Percentiles rank a stretch among this genome's conserved stretches.
Conservation (phyloP, 2,797 vertebrate species). For the Arnoldichthys spilopterus region DNA sequence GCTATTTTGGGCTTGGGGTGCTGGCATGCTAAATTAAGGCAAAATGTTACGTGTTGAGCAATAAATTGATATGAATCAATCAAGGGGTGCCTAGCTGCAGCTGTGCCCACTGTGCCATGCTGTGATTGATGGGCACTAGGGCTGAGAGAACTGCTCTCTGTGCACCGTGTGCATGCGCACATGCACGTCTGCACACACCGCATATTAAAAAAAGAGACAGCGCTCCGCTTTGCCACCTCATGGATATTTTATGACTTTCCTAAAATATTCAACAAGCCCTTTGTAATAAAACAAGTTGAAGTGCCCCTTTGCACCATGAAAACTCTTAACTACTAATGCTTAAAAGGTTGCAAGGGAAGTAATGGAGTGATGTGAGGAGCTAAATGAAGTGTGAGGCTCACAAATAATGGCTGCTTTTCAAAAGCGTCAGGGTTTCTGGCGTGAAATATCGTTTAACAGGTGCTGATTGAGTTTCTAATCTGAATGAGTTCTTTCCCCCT, state of each 20-base stretch:
- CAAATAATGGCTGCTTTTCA: constrained; percentile 40
- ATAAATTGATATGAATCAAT: constrained; percentile 79
- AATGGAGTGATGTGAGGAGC: constrained; percentile 25
- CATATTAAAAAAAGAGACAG: constrained; percentile 32
- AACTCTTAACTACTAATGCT: constrained; percentile 33
- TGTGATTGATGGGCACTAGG: constrained; percentile 72
- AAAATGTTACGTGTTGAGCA: constrained; percentile 74
- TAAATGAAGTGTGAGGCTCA: constrained; percentile 38
- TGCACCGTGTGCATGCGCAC: constrained; percentile 47
- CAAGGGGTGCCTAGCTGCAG: constrained; percentile 71
- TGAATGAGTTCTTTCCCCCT: constrained; percentile 17
- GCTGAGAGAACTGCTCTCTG: constrained; percentile 59
- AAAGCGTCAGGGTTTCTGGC: background rate
- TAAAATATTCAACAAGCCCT: constrained; percentile 55
- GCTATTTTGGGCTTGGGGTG: constrained; percentile 53
- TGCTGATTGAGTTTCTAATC: constrained; percentile 30
- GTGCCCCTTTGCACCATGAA: constrained; percentile 35
- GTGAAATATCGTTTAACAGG: constrained; percentile 35
- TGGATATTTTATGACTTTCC: constrained; percentile 47
- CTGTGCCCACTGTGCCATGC: constrained; percentile 69
- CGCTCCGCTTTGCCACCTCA: constrained; percentile 29
- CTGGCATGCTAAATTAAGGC: constrained; percentile 69
- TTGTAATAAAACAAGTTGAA: constrained; percentile 52
- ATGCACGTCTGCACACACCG: constrained; percentile 35
- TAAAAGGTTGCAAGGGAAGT: constrained; percentile 29